Evolutionary conservation across 2,888 invertebrate species (phyloP), one percentile per base, ranked within the genome.

Genomic region (Cataglyphis cursor): DNA sequence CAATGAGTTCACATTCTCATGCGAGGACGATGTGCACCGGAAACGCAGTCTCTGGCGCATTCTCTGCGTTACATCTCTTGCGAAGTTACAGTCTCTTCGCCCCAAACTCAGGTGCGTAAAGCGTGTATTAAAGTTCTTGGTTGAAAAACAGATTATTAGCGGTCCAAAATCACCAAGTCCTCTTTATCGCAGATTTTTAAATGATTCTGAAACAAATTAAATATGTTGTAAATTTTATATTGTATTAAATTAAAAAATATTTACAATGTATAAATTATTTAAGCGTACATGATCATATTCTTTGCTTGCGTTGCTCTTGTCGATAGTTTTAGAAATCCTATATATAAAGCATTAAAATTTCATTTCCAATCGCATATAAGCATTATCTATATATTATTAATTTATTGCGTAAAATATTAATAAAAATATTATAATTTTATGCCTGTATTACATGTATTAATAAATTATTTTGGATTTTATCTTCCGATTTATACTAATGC

Each of bases 31-130:
- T 91, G 92, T 92, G 93, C 86, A 93, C 91, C 74, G 93, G 92
- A 83, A 91, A 89, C 59, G 90, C 91, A 72, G 92, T 92, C 35
- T 87, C 92, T 51, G 85, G 88, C 57, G 88, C 90, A 21, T 96
- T 97, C 88, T 96, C 97, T 0, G 96, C 97, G 2, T 95, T 97
- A 76, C 96, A 96, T 87, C 95, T 97, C 15, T 94, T 97, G 38
- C 95, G 96, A 82, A 97, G 96, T 88, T 97, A 97, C 94, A 97
- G 97, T 94, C 96, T 97, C 84, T 95, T 97, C 86, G 93, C 97
- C 24, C 95, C 96, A 31, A 96, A 96, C 21, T 95, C 96, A 94
- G 97, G 97, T 96, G 91, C 10, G 83, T 82, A 54, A 15, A 44
- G n/a, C 5, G 6, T 24, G 5, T 21, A 1, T 75, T 21, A 75